A percentile compares a stretch with the other conserved stretches of the same genome.
These are phyloP conservation scores for Holocentrus rufus DNA, from an alignment of 2,797 vertebrate genomes.

Conservation along the genomic window DNA sequence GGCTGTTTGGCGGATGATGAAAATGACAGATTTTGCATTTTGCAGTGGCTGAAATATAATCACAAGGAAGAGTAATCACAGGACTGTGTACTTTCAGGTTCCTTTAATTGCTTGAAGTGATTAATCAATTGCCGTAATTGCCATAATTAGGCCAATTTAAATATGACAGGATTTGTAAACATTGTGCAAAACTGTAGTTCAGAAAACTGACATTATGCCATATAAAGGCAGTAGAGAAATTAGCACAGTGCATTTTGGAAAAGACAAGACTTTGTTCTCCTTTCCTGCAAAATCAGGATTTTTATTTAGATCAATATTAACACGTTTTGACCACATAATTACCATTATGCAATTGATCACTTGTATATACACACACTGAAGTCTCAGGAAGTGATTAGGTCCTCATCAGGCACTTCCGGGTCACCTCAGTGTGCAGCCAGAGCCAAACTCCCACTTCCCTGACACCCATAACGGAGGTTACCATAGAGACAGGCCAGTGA, in stretches of 20 bases:
- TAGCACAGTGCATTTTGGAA: constrained; percentile 1
- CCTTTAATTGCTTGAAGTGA: background rate
- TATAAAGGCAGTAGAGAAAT: background rate
- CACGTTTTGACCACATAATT: background rate
- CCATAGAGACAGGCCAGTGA: constrained; percentile 85
- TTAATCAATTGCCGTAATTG: constrained; percentile 10
- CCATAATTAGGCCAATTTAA: background rate
- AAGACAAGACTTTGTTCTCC: constrained; percentile 1
- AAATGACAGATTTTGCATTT: background rate
- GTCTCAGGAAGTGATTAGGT: constrained; percentile 49
- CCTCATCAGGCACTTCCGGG: constrained; percentile 38
- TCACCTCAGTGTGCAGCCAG: constrained; percentile 35
- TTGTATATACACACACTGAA: constrained; percentile 14
- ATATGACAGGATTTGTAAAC: constrained; percentile 13
- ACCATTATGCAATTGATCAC: constrained; percentile 40
- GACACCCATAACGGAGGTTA: constrained; percentile 83
- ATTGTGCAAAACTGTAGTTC: constrained; percentile 2
- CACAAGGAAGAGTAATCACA: background rate
- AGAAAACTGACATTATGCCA: background rate
- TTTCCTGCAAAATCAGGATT: background rate
- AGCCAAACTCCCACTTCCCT: constrained; percentile 48
- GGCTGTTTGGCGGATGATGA: constrained; percentile 15
- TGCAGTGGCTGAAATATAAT: background rate
- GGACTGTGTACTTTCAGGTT: background rate
- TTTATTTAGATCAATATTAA: constrained; percentile 8